Evolutionary conservation across 2,113 vertebrate genomes (phyloP), one percentile per base, ranked within the genome.

Genomic region (Lates calcarifer): DNA sequence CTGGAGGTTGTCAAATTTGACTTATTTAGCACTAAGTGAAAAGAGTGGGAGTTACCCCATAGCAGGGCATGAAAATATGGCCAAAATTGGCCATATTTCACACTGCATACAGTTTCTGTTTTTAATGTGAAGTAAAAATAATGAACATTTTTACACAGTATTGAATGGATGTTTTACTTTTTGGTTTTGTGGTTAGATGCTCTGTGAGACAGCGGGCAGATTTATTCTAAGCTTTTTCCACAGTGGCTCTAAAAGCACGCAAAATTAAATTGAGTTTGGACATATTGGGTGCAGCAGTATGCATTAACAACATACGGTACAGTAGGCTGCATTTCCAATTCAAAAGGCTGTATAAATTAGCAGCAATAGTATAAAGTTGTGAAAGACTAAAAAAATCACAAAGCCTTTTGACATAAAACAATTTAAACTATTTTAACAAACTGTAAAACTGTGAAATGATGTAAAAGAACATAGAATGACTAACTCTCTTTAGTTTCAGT

Each of bases 1-100:
- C n/a, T n/a, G 31, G 57, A 75, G 31, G 53, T 47, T 41, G 24
- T 69, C 11, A 58, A 18, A 74, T 13, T 35, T 62, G 67, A 82
- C 3, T 77, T 51, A 82, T 35, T 68, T 51, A 35, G 12, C 17
- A 6, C 13, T 41, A 2, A 62, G 45, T 35, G 28, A 56, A 67
- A 33, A 29, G 2, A 15, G 15, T 22, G 24, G 65, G 31, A 61
- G 9, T 65, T 43, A 79, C 43, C 73, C 35, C 1, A 24, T 29
- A 24, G 35, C 17, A 6, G 1, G 26, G 37, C 78, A 29, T 0
- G 13, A 80, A 11, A 84, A 49, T 11, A 18, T n/a, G 22, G 35
- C 12, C 4, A 6, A 13, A n/a, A 35, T 28, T 13, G 18, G 15
- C 17, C n/a, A n/a, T 10, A 20, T 63, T 69, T 69, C 57, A 45